Base-by-base conservation (phyloP, 2,797 vertebrate genomes). In the Crenuchus spilurus region DNA sequence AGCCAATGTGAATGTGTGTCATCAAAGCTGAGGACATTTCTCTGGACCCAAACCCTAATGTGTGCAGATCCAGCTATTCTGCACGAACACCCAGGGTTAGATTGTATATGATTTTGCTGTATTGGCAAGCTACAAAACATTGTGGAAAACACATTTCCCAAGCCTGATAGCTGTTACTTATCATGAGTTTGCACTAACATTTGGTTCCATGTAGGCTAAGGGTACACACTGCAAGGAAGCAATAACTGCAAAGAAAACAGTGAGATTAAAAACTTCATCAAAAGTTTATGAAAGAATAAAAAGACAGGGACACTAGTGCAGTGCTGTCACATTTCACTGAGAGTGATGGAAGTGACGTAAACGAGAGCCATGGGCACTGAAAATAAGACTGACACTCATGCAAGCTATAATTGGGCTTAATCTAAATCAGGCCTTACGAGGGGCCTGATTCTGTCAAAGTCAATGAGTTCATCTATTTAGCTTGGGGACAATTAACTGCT, bases 401-500 rank as follows among this genome's bases (percentile, higher is more conserved):
- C n/a, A 61, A 10, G 31, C 51, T 61, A 16, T 33, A 67, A 75
- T 67, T 24, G 4, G 35, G 10, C 48, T 52, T 64, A 61, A 78
- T 74, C 52, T 49, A 61, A 72, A 66, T 70, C 48, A 62, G 39
- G 63, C 42, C 42, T 62, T 35, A 65, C 42, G 24, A 22, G 31
- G 22, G 48, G 52, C 70, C 55, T 58, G 65, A 24, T 48, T 54
- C 37, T 49, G 14, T 71, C 70, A 57, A 76, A 65, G 35, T 51
- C 65, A 61, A 55, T 79, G 62, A 80, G 79, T 78, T 79, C 70
- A 80, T 80, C 39, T 76, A 66, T 80, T 82, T 77, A 61, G 78
- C 49, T 74, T 61, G 46, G 54, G 39, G 69, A 67, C 41, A 66
- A 54, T n/a, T 74, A 68, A 41, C 46, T 68, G 11, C 35, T 75